These are phyloP conservation scores for Cercocebus atys DNA, from an alignment of 2,113 vertebrate genomes.

Conservation along the genomic window DNA sequence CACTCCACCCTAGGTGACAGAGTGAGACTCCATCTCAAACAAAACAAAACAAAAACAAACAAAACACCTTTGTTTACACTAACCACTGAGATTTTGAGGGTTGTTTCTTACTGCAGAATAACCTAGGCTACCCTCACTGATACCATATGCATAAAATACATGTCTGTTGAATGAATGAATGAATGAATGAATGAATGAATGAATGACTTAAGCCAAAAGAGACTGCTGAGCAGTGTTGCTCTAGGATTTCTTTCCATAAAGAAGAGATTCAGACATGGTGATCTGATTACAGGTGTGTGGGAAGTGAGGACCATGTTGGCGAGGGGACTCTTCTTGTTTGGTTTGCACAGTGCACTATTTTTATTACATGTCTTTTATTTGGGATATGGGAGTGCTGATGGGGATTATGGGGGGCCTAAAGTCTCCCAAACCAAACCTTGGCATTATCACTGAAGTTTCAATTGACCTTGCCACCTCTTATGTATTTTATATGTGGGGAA, in stretches of 20 bases:
- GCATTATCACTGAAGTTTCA: background rate
- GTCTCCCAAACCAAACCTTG: background rate
- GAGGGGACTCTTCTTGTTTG: background rate
- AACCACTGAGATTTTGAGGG: background rate
- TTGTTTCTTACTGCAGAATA: constrained; percentile 15
- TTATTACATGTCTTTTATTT: constrained; percentile 36
- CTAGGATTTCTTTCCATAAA: constrained; percentile 39
- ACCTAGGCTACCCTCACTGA: background rate
- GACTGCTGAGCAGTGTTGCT: background rate
- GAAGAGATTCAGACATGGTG: background rate
- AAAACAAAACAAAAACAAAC: no score
- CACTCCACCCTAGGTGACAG: no score
- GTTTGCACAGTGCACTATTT: background rate
- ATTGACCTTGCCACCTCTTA: background rate
- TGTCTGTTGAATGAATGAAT: constrained; percentile 23
- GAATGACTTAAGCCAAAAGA: background rate
- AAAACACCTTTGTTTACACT: background rate
- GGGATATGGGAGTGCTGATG: background rate
- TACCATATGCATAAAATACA: background rate
- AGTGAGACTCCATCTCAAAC: no score
- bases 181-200: constrained; percentile 2
- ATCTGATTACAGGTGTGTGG: background rate
- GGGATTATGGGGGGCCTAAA: background rate
- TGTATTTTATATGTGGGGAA: constrained; percentile 21
- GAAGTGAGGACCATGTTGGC: background rate